Percentiles rank a stretch among this genome's conserved stretches.
Conservation (phyloP, 2,888 invertebrate species). For the Hypomecis punctinalis region DNA sequence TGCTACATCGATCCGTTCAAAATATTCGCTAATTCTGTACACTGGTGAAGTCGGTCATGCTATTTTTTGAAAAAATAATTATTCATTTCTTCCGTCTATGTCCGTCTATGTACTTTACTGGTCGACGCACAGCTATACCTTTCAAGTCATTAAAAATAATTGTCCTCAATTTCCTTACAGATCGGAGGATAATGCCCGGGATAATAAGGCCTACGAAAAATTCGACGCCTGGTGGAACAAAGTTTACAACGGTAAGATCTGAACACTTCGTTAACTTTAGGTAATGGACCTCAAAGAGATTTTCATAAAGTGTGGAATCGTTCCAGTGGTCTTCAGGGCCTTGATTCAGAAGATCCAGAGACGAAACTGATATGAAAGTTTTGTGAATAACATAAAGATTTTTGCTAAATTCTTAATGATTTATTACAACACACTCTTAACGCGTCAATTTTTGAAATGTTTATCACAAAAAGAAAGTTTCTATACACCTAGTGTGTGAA, state of each 20-base stretch:
- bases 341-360: too few species aligned
- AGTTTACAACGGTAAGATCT: slow-evolving; percentile 41
- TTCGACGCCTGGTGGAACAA: slow-evolving; percentile 40
- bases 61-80: too few species aligned
- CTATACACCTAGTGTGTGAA: too few species aligned
- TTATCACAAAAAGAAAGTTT: too few species aligned
- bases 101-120: slow-evolving; percentile 1
- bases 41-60: too few species aligned
- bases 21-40: too few species aligned
- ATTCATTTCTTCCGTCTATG: background rate
- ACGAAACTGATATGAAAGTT: too few species aligned
- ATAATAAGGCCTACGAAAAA: slow-evolving; percentile 38
- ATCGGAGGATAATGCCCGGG: slow-evolving; percentile 44
- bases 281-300: background rate
- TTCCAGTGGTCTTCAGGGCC: background rate
- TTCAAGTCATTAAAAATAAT: slow-evolving; percentile 70
- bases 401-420: too few species aligned
- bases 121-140: slow-evolving; percentile 43
- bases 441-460: too few species aligned
- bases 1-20: too few species aligned
- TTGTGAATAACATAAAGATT: too few species aligned
- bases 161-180: slow-evolving; percentile 56
- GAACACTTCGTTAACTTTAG: slow-evolving; percentile 4
- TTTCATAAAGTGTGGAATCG: background rate
- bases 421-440: too few species aligned